Conservation (phyloP, 23 tunicate species). For the Botrylloides violaceus region DNA sequence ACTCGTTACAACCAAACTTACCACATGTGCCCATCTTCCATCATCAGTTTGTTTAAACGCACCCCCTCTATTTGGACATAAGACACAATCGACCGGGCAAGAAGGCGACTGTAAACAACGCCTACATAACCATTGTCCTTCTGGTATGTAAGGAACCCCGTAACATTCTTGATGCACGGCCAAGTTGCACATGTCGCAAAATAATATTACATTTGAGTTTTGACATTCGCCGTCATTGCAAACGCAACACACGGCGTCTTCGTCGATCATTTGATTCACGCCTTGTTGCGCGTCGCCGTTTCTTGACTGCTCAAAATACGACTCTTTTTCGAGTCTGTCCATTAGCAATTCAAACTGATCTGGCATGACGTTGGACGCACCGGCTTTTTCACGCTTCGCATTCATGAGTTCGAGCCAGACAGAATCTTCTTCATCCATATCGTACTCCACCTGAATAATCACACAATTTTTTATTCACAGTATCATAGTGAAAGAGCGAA, state of each 20-base stretch:
- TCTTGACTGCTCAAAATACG: constrained; percentile 85
- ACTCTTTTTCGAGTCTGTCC: constrained; percentile 95
- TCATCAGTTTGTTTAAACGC: constrained; percentile 97
- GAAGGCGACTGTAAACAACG: constrained; percentile 93
- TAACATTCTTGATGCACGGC: constrained; percentile 99
- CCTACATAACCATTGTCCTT: constrained; percentile 96
- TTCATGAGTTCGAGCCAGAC: constrained; percentile 95
- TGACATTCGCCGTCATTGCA: constrained; percentile 99
- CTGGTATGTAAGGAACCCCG: constrained; percentile 98
- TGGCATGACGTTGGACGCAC: constrained; percentile 22
- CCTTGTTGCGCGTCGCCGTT: constrained; percentile 33
- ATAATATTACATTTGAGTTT: constrained; percentile 86
- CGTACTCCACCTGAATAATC: constrained; percentile 72
- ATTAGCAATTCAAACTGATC: constrained; percentile 79
- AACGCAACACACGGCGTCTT: constrained; percentile 96
- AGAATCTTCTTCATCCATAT: constrained; percentile 96
- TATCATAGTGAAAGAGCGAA: no score
- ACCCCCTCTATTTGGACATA: constrained; percentile 86
- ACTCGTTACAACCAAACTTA: no score
- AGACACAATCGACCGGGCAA: constrained; percentile 78
- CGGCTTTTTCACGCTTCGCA: constrained; percentile 46
- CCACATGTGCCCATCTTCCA: constrained; percentile 85
- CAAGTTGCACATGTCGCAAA: constrained; percentile 98
- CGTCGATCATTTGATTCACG: constrained; percentile 69
- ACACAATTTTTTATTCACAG: no score